Base-by-base conservation (phyloP, 2,888 invertebrate species). In the Herminia tarsipennalis region DNA sequence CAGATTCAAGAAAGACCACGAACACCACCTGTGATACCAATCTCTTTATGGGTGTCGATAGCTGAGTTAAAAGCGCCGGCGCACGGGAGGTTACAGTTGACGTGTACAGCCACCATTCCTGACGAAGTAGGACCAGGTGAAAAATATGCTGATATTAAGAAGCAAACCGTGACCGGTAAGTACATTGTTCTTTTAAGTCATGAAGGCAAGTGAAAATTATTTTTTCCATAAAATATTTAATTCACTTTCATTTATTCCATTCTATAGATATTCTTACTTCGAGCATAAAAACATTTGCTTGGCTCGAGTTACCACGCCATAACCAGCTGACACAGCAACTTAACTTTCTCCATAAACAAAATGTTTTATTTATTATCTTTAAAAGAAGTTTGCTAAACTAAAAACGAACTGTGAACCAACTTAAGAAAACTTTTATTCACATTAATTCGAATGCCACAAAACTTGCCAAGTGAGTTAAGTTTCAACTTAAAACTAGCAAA, bases 51-150 rank as follows among this genome's bases (percentile, higher is more conserved):
- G 81, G 94, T 96, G 52, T 94, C 95, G 42, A 94, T 96, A 61
- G 94, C 95, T 1, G 94, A 95, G 62, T 88, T 95, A 27, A 94
- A 95, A 62, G 93, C 94, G 18, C 94, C 94, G 2, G 94, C 93
- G 17, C 95, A 95, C 65, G 95, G 95, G 0, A 91, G 93, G 41
- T 86, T 96, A 56, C 94, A 94, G 73, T 92, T 96, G 47, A 95
- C 95, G 20, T 96, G 96, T 74, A 93, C 95, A 51, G 93, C 96
- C 24, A 96, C 96, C 35, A 96, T 96, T 63, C 96, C 96, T 0
- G 94, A 94, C 45, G 95, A 95, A 61, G 93, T 95, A 12, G 94
- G 93, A 9, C 93, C 94, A 22, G 94, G 94, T 40, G 95, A 95
- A 66, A 92, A 94, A 60, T 96, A 94, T 72, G 96, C 96, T 36